Evolutionary conservation across 2,113 vertebrate species (phyloP), one percentile per base, ranked within the genome.

Genomic region (Struthidea cinerea): DNA sequence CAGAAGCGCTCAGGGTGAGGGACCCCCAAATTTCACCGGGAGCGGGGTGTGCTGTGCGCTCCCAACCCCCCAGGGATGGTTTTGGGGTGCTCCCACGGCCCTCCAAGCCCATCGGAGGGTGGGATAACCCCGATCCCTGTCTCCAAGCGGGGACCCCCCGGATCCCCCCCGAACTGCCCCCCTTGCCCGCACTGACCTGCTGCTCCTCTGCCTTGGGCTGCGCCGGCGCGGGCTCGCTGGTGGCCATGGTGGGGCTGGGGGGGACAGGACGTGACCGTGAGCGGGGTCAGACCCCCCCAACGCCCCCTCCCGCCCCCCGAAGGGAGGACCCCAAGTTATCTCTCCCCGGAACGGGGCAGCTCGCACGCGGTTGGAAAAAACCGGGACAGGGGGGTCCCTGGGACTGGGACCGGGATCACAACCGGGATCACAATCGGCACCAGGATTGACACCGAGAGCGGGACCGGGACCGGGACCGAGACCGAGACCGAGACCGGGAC

Each of bases 171-270:
- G 6, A 1, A 22, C 1, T 26, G 22, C 32, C 44, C 30, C 35
- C 50, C 21, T 4, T 3, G 28, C 24, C 37, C 55, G 37, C 55
- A 67, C 95, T 47, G 11, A 94, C 95, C 94, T 95, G 89, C 15
- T 60, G 91, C 78, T 96, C 95, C 65, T 95, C 92, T 0, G 46
- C 83, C 75, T 95, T 78, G 47, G 89, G 65, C 65, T 89, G 70
- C 7, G 12, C 83, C 15, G n/a, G 28, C 4, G 32, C 20, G 42
- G 86, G 47, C 55, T 96, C 91, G 47, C 56, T 87, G 65, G 46
- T 53, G 86, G 91, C 93, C 95, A 96, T 94, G 93, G 56, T 3
- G 32, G 37, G 27, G n/a, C 82, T 91, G 71, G 8, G 47, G 47
- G 30, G 23, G 19, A 53, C 44, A 23, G 87, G 63, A 64, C 13